These are phyloP conservation scores for Exaiptasia diaphana DNA, from an alignment of 64 coral and sea anemone species.

Conservation along the genomic window DNA sequence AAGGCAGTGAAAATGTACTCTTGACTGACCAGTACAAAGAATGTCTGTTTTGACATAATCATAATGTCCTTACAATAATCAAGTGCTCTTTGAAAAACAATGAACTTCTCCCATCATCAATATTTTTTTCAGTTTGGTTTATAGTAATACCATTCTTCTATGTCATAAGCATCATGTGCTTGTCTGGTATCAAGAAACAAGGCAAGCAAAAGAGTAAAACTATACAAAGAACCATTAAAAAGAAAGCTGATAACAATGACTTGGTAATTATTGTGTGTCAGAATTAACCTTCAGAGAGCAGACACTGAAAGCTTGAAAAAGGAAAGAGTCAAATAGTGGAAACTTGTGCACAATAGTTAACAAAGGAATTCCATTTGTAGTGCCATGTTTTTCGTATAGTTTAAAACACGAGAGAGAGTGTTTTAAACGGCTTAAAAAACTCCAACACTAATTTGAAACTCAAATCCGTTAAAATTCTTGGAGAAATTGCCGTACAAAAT, in stretches of 20 bases:
- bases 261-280: background rate
- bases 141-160: background rate
- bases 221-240: background rate
- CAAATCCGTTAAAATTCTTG: too few species aligned
- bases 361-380: background rate
- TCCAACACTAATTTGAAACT: too few species aligned
- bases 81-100: background rate
- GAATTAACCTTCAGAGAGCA: background rate
- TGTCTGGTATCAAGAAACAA: background rate
- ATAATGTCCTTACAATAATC: background rate
- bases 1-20: background rate
- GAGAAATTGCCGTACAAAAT: too few species aligned
- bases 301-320: background rate
- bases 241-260: slow-evolving; percentile 13
- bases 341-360: background rate
- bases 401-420: too few species aligned
- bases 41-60: background rate
- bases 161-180: background rate
- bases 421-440: too few species aligned
- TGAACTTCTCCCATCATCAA: background rate
- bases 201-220: background rate
- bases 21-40: background rate
- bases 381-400: background rate
- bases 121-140: slow-evolving; percentile 19
- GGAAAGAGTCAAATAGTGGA: too few species aligned